These are phyloP conservation scores for Calephelis perditalis DNA, from an alignment of 2,888 invertebrate species.

Conservation along the genomic window DNA sequence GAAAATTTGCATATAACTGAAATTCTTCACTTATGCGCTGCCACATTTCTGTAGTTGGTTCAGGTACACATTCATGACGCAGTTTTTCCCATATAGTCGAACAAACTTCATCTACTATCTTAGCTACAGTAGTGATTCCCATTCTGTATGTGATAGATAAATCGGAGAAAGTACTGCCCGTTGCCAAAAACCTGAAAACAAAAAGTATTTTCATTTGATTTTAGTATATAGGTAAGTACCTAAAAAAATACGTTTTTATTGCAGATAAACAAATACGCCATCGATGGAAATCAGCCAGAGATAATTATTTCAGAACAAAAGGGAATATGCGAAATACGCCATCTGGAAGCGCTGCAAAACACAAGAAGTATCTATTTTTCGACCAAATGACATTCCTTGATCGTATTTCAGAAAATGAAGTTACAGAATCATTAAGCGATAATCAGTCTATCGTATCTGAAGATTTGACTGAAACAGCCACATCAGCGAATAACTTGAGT, in stretches of 20 bases:
- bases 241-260: constrained; percentile 23
- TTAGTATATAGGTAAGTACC: constrained; percentile 7
- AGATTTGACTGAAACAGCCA: constrained; percentile 13
- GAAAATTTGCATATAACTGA: constrained; percentile 25
- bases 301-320: constrained; percentile 28
- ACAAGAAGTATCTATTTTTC: constrained; percentile 30
- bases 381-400: constrained; percentile 29
- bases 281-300: constrained; percentile 30
- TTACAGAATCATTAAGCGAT: constrained; percentile 9
- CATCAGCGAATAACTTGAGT: constrained; percentile 10
- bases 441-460: constrained; percentile 13
- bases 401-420: constrained; percentile 13
- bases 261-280: constrained; percentile 31
- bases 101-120: constrained; percentile 39
- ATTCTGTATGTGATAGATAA: constrained; percentile 27
- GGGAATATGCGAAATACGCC: constrained; percentile 26
- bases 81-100: constrained; percentile 35
- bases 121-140: constrained; percentile 1
- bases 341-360: constrained; percentile 31
- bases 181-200: constrained; percentile 29
- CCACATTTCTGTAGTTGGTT: constrained; percentile 17
- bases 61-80: constrained; percentile 26
- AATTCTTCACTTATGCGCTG: constrained; percentile 20
- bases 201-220: constrained; percentile 21
- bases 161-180: constrained; percentile 2